Evolutionary conservation across 2,888 invertebrate species (phyloP).

Genomic region (Scaptodrosophila latifasciaeformis): DNA sequence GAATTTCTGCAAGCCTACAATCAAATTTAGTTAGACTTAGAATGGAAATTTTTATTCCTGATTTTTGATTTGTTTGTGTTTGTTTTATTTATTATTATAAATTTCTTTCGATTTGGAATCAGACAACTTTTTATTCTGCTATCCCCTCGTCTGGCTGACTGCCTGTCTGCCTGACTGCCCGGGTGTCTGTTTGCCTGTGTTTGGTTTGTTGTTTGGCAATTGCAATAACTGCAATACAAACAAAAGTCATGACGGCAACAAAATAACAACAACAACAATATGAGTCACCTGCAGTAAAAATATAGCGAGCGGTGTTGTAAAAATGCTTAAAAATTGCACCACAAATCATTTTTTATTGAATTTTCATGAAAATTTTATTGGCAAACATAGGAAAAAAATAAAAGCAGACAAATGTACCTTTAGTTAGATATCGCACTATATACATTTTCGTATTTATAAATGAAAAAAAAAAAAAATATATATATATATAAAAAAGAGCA

Average conservation of each 20-base stretch:
- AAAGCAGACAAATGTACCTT: conserved; percentile 38
- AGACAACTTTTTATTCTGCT: conserved; percentile 47
- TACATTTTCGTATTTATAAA: neutral
- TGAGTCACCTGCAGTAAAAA: conserved; percentile 2
- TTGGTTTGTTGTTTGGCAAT: conserved; percentile 41
- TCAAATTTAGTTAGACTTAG: too few relatives aligned
- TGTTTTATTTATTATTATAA: conserved; percentile 23
- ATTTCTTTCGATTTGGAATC: conserved; percentile 53
- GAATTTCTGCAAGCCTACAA: neutral
- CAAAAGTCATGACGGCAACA: conserved; percentile 38
- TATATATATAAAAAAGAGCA: too few relatives aligned
- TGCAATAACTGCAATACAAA: conserved; percentile 49
- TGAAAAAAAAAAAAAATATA: neutral
- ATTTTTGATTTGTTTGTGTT: conserved; percentile 12
- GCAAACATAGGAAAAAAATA: conserved; percentile 39
- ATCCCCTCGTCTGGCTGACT: too few relatives aligned
- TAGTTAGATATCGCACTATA: conserved; percentile 15
- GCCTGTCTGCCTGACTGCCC: too few relatives aligned
- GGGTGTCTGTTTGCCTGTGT: too few relatives aligned
- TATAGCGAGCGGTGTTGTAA: conserved; percentile 17
- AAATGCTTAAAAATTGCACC: conserved; percentile 39
- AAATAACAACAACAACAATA: conserved; percentile 7
- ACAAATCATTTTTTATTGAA: conserved; percentile 69
- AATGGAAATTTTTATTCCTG: neutral
- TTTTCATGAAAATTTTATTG: conserved; percentile 64